Evolutionary conservation across 2,113 vertebrate species (phyloP).

Genomic region (Eulemur rufifrons): DNA sequence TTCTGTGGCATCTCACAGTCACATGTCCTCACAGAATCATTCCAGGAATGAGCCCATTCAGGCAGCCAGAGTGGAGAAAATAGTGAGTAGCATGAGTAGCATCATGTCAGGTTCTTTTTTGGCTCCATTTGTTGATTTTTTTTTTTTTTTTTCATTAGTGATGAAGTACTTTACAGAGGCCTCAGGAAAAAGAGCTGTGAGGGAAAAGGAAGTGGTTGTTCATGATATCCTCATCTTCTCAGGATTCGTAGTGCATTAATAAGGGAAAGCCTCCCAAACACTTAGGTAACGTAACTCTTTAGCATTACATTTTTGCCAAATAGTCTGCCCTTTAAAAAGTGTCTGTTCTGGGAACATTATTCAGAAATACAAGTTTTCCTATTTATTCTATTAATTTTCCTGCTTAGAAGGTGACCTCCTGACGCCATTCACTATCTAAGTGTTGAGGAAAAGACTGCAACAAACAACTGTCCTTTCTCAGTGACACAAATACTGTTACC

Average conservation of each 20-base stretch:
- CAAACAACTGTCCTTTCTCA: neutral
- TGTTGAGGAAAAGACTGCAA: neutral
- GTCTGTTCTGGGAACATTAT: neutral
- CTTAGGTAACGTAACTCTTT: too few relatives aligned
- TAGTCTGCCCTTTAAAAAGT: neutral
- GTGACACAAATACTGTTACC: neutral
- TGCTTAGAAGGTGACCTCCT: neutral
- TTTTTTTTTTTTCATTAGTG: neutral
- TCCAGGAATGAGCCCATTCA: conserved; percentile 66
- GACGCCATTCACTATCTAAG: neutral
- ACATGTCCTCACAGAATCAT: conserved; percentile 61
- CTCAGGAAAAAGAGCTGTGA: neutral
- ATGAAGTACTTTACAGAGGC: neutral
- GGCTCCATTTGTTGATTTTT: neutral
- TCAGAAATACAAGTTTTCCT: neutral
- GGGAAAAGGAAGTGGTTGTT: neutral
- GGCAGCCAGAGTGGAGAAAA: conserved; percentile 44
- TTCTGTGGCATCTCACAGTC: conserved; percentile 70
- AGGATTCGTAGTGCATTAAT: too few relatives aligned
- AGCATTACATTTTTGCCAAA: too few relatives aligned
- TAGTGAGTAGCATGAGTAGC: neutral
- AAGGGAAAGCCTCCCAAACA: too few relatives aligned
- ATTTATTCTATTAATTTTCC: neutral
- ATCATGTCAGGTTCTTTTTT: neutral
- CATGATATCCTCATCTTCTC: too few relatives aligned